Evolutionary conservation across 2,113 vertebrate species (phyloP), one percentile per base, ranked within the genome.

Genomic region (Gadus macrocephalus): DNA sequence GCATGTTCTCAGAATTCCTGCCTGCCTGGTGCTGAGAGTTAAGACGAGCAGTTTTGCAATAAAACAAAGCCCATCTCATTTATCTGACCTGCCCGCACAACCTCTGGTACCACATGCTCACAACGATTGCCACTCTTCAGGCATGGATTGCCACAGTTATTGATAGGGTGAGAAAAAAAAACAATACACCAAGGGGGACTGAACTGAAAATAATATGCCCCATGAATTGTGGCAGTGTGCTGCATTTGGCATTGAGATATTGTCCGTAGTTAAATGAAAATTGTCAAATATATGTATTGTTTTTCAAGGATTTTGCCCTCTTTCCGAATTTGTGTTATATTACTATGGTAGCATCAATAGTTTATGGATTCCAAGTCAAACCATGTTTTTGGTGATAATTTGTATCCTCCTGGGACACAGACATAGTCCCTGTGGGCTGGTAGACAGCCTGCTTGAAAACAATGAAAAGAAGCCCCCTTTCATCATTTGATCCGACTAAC

Each of bases 11-110:
- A 67, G 87, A 87, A 89, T 88, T 85, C 86, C 82, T 76, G 59
- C 86, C 82, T 76, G 59, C 73, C 86, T 81, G 83, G 87, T 76
- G 75, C 85, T 79, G 81, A 85, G 90, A 84, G 86, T 90, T 87
- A 87, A 91, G 88, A 89, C 89, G 86, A 88, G 82, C 85, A 82
- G 71, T 81, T 74, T 78, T 63, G 83, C 87, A 80, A 77, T 90
- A 85, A 91, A 92, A 91, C 82, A 89, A 85, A 86, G 78, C 82
- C 83, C 83, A 78, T 77, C 78, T 83, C 83, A 87, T 93, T 91
- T 88, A 89, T 91, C 86, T 86, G 85, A 77, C 76, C 85, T 87
- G 87, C 87, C 89, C 89, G 89, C 89, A 87, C 87, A 90, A 91
- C 87, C 85, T 82, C 79, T 81, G 83, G 78, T 81, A 86, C 87